phyloP scores from a whole-genome alignment of 35 echinoderm and acorn worm genomes.

The Lytechinus variegatus region DNA sequence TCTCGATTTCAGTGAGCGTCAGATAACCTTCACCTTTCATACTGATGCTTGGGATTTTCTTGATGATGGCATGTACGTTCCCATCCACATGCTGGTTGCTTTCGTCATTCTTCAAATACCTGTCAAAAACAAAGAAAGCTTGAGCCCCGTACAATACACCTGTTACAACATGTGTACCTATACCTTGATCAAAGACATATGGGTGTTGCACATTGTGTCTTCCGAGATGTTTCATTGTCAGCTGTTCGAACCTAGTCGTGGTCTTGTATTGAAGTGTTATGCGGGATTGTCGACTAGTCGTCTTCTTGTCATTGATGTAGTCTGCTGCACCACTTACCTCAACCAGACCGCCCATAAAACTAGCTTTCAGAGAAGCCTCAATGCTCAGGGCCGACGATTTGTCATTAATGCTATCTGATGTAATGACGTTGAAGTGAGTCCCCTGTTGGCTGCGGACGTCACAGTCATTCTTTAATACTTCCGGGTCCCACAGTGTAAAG shows the following conservation, averaged over 20 bases:
- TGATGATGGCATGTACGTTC: conserved; percentile 31
- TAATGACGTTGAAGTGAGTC: conserved; percentile 39
- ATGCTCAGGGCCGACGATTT: conserved; percentile 49
- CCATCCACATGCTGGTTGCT: conserved; percentile 36
- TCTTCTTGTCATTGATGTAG: conserved; percentile 47
- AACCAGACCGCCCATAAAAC: conserved; percentile 52
- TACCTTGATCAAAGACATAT: conserved; percentile 57
- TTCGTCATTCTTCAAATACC: conserved; percentile 33
- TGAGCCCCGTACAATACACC: conserved; percentile 54
- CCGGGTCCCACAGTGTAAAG: conserved; percentile 47
- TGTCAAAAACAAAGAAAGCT: conserved; percentile 64
- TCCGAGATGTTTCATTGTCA: conserved; percentile 52
- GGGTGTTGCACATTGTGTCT: conserved; percentile 51
- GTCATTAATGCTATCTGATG: conserved; percentile 46
- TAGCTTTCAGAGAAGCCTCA: conserved; percentile 39
- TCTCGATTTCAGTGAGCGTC: not conserved
- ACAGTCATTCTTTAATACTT: not conserved
- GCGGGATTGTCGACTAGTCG: not conserved
- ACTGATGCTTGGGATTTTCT: not conserved
- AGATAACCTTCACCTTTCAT: not conserved
- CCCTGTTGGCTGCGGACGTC: not conserved
- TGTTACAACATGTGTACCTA: conserved; percentile 64
- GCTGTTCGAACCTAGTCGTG: conserved; percentile 55
- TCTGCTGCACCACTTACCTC: conserved; percentile 42
- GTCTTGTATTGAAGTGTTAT: conserved; percentile 53